Evolutionary conservation across 1,140 invertebrate genomes (phyloP), one percentile per base, ranked within the genome.

Genomic region (Lepidurus couesii): DNA sequence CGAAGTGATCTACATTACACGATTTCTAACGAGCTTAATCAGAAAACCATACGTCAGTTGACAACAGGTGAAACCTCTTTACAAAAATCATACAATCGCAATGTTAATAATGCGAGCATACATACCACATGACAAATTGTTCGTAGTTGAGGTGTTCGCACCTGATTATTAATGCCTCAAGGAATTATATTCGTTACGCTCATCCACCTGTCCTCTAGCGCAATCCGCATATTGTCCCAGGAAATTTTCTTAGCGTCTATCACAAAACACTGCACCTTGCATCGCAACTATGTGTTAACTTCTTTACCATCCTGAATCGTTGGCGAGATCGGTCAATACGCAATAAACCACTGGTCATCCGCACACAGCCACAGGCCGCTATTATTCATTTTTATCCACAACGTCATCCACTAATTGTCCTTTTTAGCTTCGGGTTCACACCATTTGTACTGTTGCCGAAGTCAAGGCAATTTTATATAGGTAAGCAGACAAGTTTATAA

Each of bases 141-240:
- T 65, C 53, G 53, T 65, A 65, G 53, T 65, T 65, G n/a, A 21
- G 53, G 53, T 65, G 53, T 65, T 65, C 34, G 53, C 53, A 65
- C 53, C 53, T 65, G 53, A 65, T 65, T 65, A 65, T 65, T 65
- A 65, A 65, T 65, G 53, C 53, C 53, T 21, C 53, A 65, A 65
- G 53, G 53, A 65, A 65, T 65, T 65, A 21, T 65, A 34, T 47
- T 65, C 21, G 21, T 65, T 65, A 65, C 53, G 13, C 16, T 65
- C 53, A 21, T 13, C 53, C 53, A 65, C 4, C 34, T 65, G 16
- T 65, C 13, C 53, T 16, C 16, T 21, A 65, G 53, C n/a, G 53
- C 7, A 65, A n/a, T 65, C 13, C 13, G 13, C 53, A 65, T 13
- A 7, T 13, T 65, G 8, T 65, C 13, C 53, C 53, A 65, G 6